Conservation (phyloP, 1,140 invertebrate species). For the Copidosoma floridanum region DNA sequence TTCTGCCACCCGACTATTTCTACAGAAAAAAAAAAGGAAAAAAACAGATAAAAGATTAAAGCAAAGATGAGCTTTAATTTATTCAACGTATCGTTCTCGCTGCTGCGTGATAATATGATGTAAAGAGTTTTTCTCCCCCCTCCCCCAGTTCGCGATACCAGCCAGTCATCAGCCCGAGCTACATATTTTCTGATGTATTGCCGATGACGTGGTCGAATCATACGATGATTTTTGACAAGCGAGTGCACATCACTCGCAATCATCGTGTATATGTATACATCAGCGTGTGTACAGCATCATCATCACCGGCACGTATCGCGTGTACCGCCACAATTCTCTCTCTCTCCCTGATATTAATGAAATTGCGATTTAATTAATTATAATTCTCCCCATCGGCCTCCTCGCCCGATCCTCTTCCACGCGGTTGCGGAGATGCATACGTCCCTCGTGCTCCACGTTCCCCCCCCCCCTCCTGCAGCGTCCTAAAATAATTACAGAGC, state of each 20-base stretch:
- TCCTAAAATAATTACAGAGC: constrained; percentile 28
- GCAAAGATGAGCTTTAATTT: background rate
- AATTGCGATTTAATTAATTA: constrained; percentile 30
- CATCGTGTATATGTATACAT: too few species aligned
- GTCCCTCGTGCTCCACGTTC: background rate
- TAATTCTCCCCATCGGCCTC: constrained; percentile 3
- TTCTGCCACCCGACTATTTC: too few species aligned
- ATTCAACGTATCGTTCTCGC: too few species aligned
- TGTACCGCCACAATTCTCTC: too few species aligned
- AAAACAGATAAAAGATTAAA: background rate
- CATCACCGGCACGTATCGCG: too few species aligned
- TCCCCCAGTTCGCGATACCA: too few species aligned
- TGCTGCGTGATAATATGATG: too few species aligned
- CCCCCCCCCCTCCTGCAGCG: background rate
- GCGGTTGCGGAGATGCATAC: background rate
- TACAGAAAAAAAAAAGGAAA: too few species aligned
- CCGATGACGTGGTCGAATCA: background rate
- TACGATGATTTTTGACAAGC: constrained; percentile 7
- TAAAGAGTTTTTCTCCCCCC: too few species aligned
- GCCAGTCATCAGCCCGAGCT: too few species aligned
- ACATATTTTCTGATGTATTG: too few species aligned
- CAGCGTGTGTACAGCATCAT: too few species aligned
- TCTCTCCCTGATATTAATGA: constrained; percentile 29
- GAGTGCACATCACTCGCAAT: constrained; percentile 9
- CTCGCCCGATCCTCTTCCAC: background rate